These are phyloP conservation scores for Drosophila nigritarsus DNA, from an alignment of 2,888 invertebrate genomes.

Conservation along the genomic window DNA sequence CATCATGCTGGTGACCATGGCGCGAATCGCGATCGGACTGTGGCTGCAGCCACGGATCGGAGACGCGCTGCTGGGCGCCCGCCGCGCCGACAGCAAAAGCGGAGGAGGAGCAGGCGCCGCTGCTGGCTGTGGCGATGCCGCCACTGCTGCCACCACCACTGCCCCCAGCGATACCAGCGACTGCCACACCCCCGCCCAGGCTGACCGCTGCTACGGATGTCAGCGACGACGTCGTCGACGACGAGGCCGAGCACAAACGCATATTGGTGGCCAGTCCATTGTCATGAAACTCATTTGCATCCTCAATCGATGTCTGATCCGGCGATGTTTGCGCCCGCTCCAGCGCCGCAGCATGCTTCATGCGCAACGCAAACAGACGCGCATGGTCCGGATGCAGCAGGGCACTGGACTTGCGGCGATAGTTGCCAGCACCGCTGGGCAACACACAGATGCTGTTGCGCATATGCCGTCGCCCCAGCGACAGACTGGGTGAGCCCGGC, in stretches of 20 bases:
- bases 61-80: constrained; percentile 84
- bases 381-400: constrained; percentile 90
- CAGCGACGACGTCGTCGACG: constrained; percentile 87
- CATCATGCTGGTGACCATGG: constrained; percentile 83
- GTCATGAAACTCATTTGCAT: constrained; percentile 85
- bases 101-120: constrained; percentile 81
- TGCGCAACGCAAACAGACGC: constrained; percentile 86
- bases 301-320: constrained; percentile 85
- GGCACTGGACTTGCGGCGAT: constrained; percentile 87
- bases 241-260: constrained; percentile 85
- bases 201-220: constrained; percentile 86
- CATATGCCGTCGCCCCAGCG: constrained; percentile 76
- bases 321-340: constrained; percentile 83
- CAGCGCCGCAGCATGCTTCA: constrained; percentile 84
- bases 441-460: constrained; percentile 77
- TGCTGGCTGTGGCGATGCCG: constrained; percentile 86
- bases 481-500: constrained; percentile 84
- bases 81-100: constrained; percentile 86
- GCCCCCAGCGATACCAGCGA: constrained; percentile 47
- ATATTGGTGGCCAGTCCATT: constrained; percentile 82
- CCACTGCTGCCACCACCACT: constrained; percentile 62
- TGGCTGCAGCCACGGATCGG: constrained; percentile 85
- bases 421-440: constrained; percentile 62
- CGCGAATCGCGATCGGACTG: constrained; percentile 84
- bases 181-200: constrained; percentile 78